phyloP scores from a whole-genome alignment of 2,888 invertebrate species.

The Sthenelais limicola region DNA sequence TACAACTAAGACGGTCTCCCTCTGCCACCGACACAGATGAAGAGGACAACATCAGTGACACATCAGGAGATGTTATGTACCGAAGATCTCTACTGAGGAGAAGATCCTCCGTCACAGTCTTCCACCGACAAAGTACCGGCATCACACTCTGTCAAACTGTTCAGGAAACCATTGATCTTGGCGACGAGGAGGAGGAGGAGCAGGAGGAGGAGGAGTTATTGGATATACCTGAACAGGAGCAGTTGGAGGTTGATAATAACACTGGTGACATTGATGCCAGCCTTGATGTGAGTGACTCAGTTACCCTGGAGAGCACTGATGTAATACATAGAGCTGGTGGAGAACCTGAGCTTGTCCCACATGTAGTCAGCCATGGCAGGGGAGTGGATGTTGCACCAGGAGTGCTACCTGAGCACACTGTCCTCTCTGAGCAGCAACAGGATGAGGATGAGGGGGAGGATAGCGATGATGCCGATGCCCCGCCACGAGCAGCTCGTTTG shows the following conservation, averaged over 20 bases:
- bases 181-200: background rate
- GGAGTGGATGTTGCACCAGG: too few relatives aligned
- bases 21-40: background rate
- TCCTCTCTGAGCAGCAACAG: too few relatives aligned
- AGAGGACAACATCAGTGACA: too few relatives aligned
- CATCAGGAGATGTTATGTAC: too few relatives aligned
- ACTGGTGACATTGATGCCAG: too few relatives aligned
- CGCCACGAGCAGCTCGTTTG: background rate
- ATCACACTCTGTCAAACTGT: constrained; percentile 6
- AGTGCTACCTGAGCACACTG: too few relatives aligned
- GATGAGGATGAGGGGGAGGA: too few relatives aligned
- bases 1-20: background rate
- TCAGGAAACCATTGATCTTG: background rate
- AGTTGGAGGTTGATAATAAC: too few relatives aligned
- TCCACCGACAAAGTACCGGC: constrained; percentile 24
- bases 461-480: too few relatives aligned
- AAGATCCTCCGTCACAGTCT: constrained; percentile 14
- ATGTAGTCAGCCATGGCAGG: too few relatives aligned
- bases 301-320: background rate
- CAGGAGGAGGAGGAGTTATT: background rate
- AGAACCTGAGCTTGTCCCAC: background rate
- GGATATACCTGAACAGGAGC: too few relatives aligned
- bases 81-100: too few relatives aligned
- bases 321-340: background rate
- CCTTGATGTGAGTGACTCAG: background rate